Evolutionary conservation across 2,797 vertebrate species (phyloP).

Genomic region (Hippocampus kuda): DNA sequence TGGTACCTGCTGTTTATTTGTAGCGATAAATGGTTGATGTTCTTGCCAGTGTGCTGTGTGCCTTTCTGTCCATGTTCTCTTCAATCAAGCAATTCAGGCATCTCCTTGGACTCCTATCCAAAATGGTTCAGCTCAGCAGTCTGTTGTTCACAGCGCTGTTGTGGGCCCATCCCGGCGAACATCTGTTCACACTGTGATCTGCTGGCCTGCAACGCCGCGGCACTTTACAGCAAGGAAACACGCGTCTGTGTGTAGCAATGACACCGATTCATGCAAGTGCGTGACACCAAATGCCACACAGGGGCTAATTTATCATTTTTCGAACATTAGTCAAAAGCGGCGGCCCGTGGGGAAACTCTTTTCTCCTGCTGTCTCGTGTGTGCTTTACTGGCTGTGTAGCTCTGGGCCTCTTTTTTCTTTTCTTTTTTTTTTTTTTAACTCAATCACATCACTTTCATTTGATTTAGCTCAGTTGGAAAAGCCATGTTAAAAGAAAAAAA

Average conservation of each 20-base stretch:
- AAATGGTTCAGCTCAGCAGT: slow-evolving; percentile 47
- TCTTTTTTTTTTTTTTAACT: neutral
- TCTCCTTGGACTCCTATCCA: slow-evolving; percentile 43
- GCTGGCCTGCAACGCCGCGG: slow-evolving; percentile 47
- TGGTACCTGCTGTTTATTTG: too few species aligned
- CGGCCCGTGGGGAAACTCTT: slow-evolving; percentile 45
- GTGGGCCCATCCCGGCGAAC: slow-evolving; percentile 53
- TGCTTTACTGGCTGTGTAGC: slow-evolving; percentile 29
- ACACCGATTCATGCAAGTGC: slow-evolving; percentile 25
- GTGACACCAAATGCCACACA: slow-evolving; percentile 26
- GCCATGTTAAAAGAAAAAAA: slow-evolving; percentile 1
- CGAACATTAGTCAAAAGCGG: slow-evolving; percentile 55
- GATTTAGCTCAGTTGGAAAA: slow-evolving; percentile 14
- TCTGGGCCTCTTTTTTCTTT: slow-evolving; percentile 10
- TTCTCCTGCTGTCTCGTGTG: slow-evolving; percentile 42
- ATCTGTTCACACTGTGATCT: slow-evolving; percentile 64
- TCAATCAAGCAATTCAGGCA: slow-evolving; percentile 55
- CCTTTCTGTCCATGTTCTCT: slow-evolving; percentile 45
- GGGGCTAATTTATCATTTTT: slow-evolving; percentile 56
- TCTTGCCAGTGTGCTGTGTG: slow-evolving; percentile 31
- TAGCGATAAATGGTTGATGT: slow-evolving; percentile 17
- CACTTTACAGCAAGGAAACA: slow-evolving; percentile 35
- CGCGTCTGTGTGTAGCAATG: slow-evolving; percentile 17
- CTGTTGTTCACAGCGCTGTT: slow-evolving; percentile 24
- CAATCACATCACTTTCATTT: slow-evolving; percentile 16